Percentiles rank a stretch among this genome's conserved stretches.
Conservation (phyloP, 2,888 invertebrate genomes). For the Caenorhabditis panamensis region DNA sequence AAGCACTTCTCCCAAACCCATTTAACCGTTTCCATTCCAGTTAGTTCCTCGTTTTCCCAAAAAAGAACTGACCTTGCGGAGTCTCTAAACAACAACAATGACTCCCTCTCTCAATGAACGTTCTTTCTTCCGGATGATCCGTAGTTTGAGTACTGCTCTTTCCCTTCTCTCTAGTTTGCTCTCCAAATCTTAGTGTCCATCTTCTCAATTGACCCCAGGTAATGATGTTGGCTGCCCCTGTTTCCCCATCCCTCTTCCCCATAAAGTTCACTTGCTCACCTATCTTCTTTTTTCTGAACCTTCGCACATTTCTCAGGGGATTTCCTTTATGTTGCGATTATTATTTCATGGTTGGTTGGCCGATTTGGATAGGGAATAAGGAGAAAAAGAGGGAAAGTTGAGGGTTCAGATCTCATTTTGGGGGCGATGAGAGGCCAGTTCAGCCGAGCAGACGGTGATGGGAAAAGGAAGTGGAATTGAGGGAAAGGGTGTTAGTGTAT, state of each 20-base stretch:
- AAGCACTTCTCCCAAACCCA: no score
- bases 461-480: slow-evolving; percentile 4
- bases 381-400: not conserved
- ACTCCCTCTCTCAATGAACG: not conserved
- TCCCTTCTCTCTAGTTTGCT: slow-evolving; percentile 5
- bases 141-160: slow-evolving; percentile 12
- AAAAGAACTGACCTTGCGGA: not conserved
- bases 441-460: slow-evolving; percentile 8
- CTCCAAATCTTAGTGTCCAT: not conserved
- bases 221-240: slow-evolving; percentile 1
- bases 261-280: slow-evolving; percentile 3
- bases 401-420: slow-evolving; percentile 18
- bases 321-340: not conserved
- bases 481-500: not conserved
- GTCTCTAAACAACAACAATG: not conserved
- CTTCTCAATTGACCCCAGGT: slow-evolving; percentile 6
- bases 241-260: no score
- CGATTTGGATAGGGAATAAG: not conserved
- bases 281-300: slow-evolving; percentile 9
- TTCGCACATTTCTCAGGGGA: slow-evolving; percentile 11
- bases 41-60: not conserved
- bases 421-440: not conserved
- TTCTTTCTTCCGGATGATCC: not conserved
- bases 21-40: not conserved
- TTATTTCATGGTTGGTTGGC: slow-evolving; percentile 28